These are phyloP conservation scores for Holcopasites calliopsidis DNA, from an alignment of 1,140 invertebrate species.

Conservation along the genomic window DNA sequence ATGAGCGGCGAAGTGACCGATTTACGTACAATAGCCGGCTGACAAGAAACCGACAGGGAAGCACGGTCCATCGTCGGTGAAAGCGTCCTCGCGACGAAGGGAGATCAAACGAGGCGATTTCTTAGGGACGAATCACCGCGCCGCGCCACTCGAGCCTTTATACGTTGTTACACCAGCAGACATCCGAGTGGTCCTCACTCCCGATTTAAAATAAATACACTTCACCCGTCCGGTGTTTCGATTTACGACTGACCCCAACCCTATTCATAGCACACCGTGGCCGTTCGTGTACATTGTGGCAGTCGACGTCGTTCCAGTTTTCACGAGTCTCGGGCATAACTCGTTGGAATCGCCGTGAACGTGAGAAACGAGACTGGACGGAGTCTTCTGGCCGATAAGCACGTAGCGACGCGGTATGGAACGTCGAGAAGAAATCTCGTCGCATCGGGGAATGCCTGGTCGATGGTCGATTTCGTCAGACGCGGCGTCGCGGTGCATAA, in stretches of 20 bases:
- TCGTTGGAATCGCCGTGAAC: conserved; percentile 6
- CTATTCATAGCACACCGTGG: conserved; percentile 1
- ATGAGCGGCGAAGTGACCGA: conserved; percentile 74
- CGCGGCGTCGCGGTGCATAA: conserved; percentile 28
- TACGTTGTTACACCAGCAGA: conserved; percentile 2
- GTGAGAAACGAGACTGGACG: conserved; percentile 25
- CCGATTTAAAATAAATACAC: conserved; percentile 33
- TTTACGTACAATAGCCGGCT: conserved; percentile 75
- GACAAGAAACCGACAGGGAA: conserved; percentile 45
- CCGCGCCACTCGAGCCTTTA: conserved; percentile 32
- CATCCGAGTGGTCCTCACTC: not conserved
- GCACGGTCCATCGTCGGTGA: conserved; percentile 2
- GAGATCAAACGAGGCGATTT: conserved; percentile 51
- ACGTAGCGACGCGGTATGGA: conserved; percentile 33
- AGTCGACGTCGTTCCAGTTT: conserved; percentile 27
- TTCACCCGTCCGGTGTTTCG: not conserved
- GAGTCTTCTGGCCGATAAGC: conserved; percentile 14
- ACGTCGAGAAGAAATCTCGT: conserved; percentile 42
- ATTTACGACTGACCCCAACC: conserved; percentile 18
- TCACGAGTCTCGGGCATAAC: not conserved
- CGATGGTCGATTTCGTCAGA: conserved; percentile 55
- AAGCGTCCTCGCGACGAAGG: conserved; percentile 8
- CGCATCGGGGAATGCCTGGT: conserved; percentile 39
- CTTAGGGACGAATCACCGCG: conserved; percentile 9
- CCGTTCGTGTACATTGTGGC: not conserved